Evolutionary conservation across 2,888 invertebrate species (phyloP), one percentile per base, ranked within the genome.

Genomic region (Conus canariensis): DNA sequence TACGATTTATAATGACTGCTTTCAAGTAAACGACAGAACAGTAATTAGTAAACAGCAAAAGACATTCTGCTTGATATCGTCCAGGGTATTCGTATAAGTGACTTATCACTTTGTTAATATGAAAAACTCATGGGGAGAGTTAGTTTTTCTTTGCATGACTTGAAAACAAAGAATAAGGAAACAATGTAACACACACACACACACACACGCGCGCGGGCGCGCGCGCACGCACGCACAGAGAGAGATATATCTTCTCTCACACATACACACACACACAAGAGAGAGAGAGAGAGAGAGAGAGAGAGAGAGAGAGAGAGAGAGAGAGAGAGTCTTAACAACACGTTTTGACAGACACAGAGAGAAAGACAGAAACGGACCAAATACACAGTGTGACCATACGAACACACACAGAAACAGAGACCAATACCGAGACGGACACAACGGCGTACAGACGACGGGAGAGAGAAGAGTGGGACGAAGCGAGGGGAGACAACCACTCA

Each of bases 401-500:
- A 25, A 80, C 30, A 45, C 80, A 80, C 80, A 45, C 80, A 80
- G 2, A 80, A 10, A 6, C 80, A 80, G 8, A 80, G 30, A 45
- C 80, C 1, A 9, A 80, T 30, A 45, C 30, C 25, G 9, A 80
- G 22, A 80, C 80, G 30, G 10, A 80, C 70, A 74, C 10, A n/a
- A 19, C 19, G 70, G 45, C 45, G 70, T 14, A 22, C 70, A 74
- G 70, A 19, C 8, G 74, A 74, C 9, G 8, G 74, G 70, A 45
- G 45, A 45, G 3, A 45, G 45, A 45, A 45, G 58, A 22, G 19
- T 0, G 70, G 70, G 70, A 16, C 16, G 45, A 60, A 9, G 22
- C 22, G 12, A 22, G 83, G 83, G 83, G 58, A n/a, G 9, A 30
- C 30, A 30, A 58, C 19, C 10, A 80, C 88, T 90, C 85, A 91